Conservation (phyloP, 2,888 invertebrate species). For the Scelioninae gen. 1 region DNA sequence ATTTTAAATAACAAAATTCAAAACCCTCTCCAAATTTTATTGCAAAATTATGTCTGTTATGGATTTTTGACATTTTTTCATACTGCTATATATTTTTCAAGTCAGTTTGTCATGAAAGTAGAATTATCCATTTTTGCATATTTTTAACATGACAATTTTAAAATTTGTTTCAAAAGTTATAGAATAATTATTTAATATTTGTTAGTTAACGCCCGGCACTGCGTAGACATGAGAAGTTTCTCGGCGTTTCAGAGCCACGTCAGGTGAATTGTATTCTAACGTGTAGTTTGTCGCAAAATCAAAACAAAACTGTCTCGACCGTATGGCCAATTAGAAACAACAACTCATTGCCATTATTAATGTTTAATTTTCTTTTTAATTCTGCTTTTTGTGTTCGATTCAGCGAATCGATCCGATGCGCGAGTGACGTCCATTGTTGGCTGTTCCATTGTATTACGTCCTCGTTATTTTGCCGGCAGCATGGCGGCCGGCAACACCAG, state of each 20-base stretch:
- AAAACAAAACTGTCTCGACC: slow-evolving; percentile 6
- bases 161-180: too few species aligned
- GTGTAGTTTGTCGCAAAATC: background rate
- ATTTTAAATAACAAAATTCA: too few species aligned
- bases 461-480: slow-evolving; percentile 60
- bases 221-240: slow-evolving; percentile 8
- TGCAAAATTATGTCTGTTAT: too few species aligned
- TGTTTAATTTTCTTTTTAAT: background rate
- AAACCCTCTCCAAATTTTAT: too few species aligned
- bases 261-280: background rate
- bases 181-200: too few species aligned
- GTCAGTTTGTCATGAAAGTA: too few species aligned
- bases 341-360: background rate
- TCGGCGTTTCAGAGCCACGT: slow-evolving; percentile 9
- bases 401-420: slow-evolving; percentile 16
- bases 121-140: too few species aligned
- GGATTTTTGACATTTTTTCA: too few species aligned
- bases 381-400: background rate
- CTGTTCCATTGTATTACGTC: slow-evolving; percentile 38
- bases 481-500: slow-evolving; percentile 64
- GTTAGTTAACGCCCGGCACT: slow-evolving; percentile 8
- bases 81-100: too few species aligned
- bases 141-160: too few species aligned
- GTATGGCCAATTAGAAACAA: background rate
- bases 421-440: slow-evolving; percentile 40